Evolutionary conservation across 2,888 invertebrate genomes (phyloP), one percentile per base, ranked within the genome.

Genomic region (Gastracanthus pulcherrimus): DNA sequence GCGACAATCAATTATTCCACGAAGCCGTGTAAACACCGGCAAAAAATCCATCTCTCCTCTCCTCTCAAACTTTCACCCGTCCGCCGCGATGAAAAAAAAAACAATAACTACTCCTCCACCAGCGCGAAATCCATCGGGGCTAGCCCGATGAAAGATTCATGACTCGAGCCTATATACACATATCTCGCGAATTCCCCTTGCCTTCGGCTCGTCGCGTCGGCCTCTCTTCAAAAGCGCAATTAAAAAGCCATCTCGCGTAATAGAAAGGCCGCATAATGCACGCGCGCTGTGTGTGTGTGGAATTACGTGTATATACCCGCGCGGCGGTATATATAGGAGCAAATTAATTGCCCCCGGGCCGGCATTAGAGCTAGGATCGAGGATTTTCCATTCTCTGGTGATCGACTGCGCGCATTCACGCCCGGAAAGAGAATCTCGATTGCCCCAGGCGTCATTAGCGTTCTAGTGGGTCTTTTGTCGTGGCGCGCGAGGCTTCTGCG

Each of bases 201-300:
- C 58, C 58, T 7, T 13, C 13, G 58, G n/a, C 48, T 48, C 74
- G 23, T n/a, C 6, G 3, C 19, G n/a, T 70, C 64, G 62, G 23
- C 13, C 16, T 29, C 48, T 41, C n/a, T 67, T 31, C 41, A 58
- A 58, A 41, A n/a, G 58, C 41, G 36, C 76, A 81, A 81, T 81
- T 81, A 81, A 76, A 81, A 81, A 72, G 76, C 60, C 76, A 81
- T 81, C 66, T 67, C 76, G 72, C 76, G 51, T 76, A 81, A 81
- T 81, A 71, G 80, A 76, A 81, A 76, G 67, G 69, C 34, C n/a
- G 58, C n/a, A n/a, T n/a, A n/a, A n/a, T n/a, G n/a, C n/a, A n/a
- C n/a, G n/a, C n/a, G 5, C 48, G n/a, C 19, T 19, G 66, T 55
- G n/a, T n/a, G n/a, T n/a, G n/a, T n/a, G n/a, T n/a, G 60, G 76